Conservation (phyloP, 2,797 vertebrate species). For the Telmatherina bonti region DNA sequence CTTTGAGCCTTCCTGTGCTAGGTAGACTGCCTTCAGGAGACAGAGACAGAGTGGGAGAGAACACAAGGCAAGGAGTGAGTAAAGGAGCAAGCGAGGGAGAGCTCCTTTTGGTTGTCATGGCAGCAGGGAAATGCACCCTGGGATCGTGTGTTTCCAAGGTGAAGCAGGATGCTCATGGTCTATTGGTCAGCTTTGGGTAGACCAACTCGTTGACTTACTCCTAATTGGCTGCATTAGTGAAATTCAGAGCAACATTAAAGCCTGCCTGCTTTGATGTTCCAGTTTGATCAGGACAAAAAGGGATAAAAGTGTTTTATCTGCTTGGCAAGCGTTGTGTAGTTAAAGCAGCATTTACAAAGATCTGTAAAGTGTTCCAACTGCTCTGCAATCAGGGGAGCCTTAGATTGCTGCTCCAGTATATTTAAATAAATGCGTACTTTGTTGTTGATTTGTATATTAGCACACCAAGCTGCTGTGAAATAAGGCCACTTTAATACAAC, state of each 20-base stretch:
- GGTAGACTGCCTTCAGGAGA: constrained; percentile 69
- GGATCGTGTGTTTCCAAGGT: constrained; percentile 81
- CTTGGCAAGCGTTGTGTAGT: constrained; percentile 25
- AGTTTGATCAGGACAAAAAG: constrained; percentile 61
- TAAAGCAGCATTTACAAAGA: constrained; percentile 27
- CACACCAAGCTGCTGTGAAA: constrained; percentile 61
- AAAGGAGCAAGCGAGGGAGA: constrained; percentile 62
- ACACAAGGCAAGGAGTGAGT: constrained; percentile 41
- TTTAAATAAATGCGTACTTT: constrained; percentile 49
- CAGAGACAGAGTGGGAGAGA: constrained; percentile 41
- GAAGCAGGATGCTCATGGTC: constrained; percentile 74
- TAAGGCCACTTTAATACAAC: constrained; percentile 42
- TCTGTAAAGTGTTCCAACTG: constrained; percentile 26
- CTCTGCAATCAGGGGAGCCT: constrained; percentile 48
- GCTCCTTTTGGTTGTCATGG: constrained; percentile 80
- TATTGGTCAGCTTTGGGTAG: constrained; percentile 73
- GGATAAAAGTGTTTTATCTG: constrained; percentile 36
- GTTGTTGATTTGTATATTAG: constrained; percentile 46
- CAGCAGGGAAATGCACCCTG: constrained; percentile 82
- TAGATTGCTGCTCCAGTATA: constrained; percentile 30
- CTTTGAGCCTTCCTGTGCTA: constrained; percentile 64
- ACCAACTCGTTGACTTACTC: constrained; percentile 56
- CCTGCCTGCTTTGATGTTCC: constrained; percentile 60
- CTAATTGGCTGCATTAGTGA: constrained; percentile 69
- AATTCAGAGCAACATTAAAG: constrained; percentile 60